Evolutionary conservation across 2,888 invertebrate species (phyloP).

Genomic region (Drosophila engyochracea): DNA sequence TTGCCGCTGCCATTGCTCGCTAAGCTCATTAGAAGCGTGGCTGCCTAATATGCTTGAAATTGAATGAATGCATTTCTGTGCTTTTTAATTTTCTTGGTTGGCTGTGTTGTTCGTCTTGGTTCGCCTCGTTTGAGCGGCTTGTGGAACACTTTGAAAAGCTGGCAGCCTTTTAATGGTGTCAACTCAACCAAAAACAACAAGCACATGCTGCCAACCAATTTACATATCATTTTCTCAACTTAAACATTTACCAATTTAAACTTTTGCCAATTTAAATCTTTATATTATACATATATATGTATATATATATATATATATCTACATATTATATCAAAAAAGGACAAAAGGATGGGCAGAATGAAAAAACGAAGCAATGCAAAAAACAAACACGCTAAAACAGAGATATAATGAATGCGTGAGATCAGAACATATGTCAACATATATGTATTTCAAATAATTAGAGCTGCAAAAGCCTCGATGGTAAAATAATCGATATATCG

Average conservation of each 20-base stretch:
- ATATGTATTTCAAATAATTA: background rate
- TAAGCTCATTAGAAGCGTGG: slow-evolving; percentile 25
- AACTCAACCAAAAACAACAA: background rate
- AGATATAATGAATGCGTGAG: too few species aligned
- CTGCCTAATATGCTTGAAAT: slow-evolving; percentile 21
- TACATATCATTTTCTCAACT: background rate
- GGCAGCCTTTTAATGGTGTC: background rate
- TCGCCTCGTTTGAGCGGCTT: slow-evolving; percentile 1
- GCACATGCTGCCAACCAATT: background rate
- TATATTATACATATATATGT: too few species aligned
- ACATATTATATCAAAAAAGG: background rate
- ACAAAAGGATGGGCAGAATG: background rate
- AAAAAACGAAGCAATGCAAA: background rate
- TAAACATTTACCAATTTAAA: background rate
- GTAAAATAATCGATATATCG: background rate
- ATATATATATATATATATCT: too few species aligned
- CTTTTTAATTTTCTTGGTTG: background rate
- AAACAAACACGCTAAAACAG: too few species aligned
- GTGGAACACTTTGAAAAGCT: background rate
- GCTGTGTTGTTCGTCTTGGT: slow-evolving; percentile 17
- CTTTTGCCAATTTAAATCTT: background rate
- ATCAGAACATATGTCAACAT: too few species aligned
- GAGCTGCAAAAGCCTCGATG: background rate
- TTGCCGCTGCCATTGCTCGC: slow-evolving; percentile 56
- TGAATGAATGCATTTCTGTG: slow-evolving; percentile 27